These are phyloP conservation scores for Etheostoma nigrum DNA, from an alignment of 2,797 vertebrate species.

Conservation along the genomic window DNA sequence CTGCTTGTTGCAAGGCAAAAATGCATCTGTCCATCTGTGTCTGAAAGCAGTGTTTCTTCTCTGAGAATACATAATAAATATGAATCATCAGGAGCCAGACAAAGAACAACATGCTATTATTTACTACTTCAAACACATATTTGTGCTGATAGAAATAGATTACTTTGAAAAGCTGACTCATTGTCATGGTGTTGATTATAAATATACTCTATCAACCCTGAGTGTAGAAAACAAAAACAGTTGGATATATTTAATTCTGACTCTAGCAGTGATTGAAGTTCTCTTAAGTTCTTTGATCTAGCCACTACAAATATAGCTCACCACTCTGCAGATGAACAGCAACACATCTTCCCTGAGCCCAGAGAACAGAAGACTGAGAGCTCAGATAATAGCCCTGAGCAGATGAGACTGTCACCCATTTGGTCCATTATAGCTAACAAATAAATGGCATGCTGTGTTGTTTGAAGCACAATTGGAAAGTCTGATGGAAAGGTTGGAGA, in stretches of 20 bases:
- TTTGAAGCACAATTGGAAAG: slow-evolving; percentile 51
- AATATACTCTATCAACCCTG: slow-evolving; percentile 36
- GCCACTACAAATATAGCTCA: slow-evolving; percentile 71
- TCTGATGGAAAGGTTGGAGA: slow-evolving; percentile 39
- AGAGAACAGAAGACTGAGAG: slow-evolving; percentile 66
- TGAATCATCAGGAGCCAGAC: slow-evolving; percentile 27
- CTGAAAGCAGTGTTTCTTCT: slow-evolving; percentile 39
- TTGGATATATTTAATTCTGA: slow-evolving; percentile 67
- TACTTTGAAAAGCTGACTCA: slow-evolving; percentile 31
- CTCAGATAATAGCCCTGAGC: slow-evolving; percentile 73
- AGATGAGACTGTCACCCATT: slow-evolving; percentile 71
- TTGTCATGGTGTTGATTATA: slow-evolving; percentile 25
- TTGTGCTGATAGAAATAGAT: slow-evolving; percentile 38
- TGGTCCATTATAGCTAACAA: slow-evolving; percentile 73
- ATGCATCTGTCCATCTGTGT: slow-evolving; percentile 39
- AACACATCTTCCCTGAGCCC: slow-evolving; percentile 57
- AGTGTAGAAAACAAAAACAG: slow-evolving; percentile 66
- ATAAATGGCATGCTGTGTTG: slow-evolving; percentile 65
- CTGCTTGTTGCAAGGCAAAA: slow-evolving; percentile 27
- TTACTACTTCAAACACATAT: slow-evolving; percentile 28
- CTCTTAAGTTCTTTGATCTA: slow-evolving; percentile 75
- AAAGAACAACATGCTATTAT: slow-evolving; percentile 40
- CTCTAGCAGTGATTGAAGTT: slow-evolving; percentile 71
- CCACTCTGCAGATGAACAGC: slow-evolving; percentile 65
- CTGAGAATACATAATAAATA: slow-evolving; percentile 53